phyloP scores from a whole-genome alignment of 2,797 vertebrate species.

The Rhinogobio ventralis region DNA sequence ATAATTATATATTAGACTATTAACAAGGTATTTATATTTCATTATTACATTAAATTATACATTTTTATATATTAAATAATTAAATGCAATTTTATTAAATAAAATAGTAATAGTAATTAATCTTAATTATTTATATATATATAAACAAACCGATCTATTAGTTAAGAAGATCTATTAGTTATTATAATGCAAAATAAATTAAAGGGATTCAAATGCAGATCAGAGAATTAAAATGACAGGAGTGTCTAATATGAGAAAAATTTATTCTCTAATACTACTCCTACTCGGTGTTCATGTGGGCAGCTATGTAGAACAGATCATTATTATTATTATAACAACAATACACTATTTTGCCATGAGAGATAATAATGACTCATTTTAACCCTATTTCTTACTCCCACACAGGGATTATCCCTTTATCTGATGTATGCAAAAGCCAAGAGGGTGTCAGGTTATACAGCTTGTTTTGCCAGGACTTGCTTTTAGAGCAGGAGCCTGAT shows the following conservation, averaged over 20 bases:
- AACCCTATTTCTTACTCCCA: slow-evolving; percentile 24
- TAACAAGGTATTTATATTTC: too few relatives aligned
- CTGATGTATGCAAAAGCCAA: slow-evolving; percentile 52
- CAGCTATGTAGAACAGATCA: background rate
- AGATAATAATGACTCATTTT: slow-evolving; percentile 26
- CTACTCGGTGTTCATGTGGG: background rate
- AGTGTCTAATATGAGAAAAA: slow-evolving; percentile 1
- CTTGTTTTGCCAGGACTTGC: slow-evolving; percentile 47
- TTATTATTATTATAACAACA: slow-evolving; percentile 4
- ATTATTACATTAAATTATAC: too few relatives aligned
- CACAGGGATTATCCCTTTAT: slow-evolving; percentile 49
- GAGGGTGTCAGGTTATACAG: slow-evolving; percentile 53
- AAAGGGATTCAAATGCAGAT: background rate
- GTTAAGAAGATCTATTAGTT: background rate
- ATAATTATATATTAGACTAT: background rate
- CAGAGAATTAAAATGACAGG: background rate
- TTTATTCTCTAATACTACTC: background rate
- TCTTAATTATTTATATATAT: too few relatives aligned
- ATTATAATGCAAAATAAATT: too few relatives aligned
- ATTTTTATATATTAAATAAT: too few relatives aligned
- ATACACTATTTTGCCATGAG: slow-evolving; percentile 9
- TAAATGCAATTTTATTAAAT: too few relatives aligned
- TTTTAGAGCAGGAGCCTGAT: slow-evolving; percentile 58
- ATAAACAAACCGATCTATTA: too few relatives aligned
- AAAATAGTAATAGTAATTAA: too few relatives aligned